Percentiles rank a stretch among this genome's conserved stretches.
phyloP scores from a whole-genome alignment of 2,888 invertebrate species.

The Trissoscelio sp. region DNA sequence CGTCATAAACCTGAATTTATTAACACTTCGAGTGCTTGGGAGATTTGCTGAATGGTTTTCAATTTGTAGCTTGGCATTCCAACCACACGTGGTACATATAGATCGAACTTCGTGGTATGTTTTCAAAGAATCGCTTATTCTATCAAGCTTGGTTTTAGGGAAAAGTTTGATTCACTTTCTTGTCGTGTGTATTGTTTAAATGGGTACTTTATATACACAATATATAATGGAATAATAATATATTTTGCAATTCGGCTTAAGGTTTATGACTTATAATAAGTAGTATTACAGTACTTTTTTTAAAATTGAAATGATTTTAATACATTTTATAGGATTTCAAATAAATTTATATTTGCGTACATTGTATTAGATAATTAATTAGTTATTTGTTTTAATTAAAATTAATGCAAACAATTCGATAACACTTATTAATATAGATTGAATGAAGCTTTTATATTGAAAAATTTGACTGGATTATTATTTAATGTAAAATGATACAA shows the following conservation, averaged over 20 bases:
- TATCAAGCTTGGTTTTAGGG: slow-evolving; percentile 51
- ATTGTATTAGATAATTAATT: no score
- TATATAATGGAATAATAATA: slow-evolving; percentile 15
- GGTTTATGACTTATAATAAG: slow-evolving; percentile 15
- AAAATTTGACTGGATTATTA: no score
- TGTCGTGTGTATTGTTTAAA: slow-evolving; percentile 48
- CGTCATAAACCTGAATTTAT: slow-evolving; percentile 83
- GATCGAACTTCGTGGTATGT: slow-evolving; percentile 68
- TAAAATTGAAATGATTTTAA: not conserved
- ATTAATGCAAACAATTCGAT: no score
- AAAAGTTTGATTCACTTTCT: slow-evolving; percentile 66
- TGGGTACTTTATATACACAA: slow-evolving; percentile 34
- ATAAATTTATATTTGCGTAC: no score
- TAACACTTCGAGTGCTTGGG: slow-evolving; percentile 81
- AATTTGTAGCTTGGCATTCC: slow-evolving; percentile 81
- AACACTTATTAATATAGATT: no score
- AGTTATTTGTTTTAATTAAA: no score
- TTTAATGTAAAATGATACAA: no score
- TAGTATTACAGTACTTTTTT: not conserved
- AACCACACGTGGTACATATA: slow-evolving; percentile 66
- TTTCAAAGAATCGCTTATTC: slow-evolving; percentile 70
- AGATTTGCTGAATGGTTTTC: slow-evolving; percentile 83
- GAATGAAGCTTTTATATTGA: no score
- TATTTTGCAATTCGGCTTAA: slow-evolving; percentile 16
- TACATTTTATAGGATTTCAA: no score